Evolutionary conservation across 2,888 invertebrate species (phyloP).

Genomic region (Teleogryllus oceanicus): DNA sequence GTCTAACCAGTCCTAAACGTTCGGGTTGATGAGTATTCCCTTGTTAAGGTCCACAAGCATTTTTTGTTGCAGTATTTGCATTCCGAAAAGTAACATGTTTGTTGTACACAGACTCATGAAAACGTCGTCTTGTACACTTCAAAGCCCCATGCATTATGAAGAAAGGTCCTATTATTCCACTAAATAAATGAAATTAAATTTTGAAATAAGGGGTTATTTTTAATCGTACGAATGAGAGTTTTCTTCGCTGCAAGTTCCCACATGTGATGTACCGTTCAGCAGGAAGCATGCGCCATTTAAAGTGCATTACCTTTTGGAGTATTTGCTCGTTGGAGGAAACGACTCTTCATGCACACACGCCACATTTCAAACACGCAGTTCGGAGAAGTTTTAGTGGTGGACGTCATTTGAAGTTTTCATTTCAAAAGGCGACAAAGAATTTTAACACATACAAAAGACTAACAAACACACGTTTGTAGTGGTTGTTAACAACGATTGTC

Average conservation of each 20-base stretch:
- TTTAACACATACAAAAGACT: background rate
- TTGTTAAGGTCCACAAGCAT: background rate
- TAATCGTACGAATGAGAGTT: background rate
- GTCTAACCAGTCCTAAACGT: too few relatives aligned
- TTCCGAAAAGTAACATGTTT: background rate
- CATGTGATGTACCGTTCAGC: background rate
- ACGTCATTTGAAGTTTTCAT: constrained; percentile 2
- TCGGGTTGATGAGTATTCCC: background rate
- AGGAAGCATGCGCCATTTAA: background rate
- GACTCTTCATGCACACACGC: background rate
- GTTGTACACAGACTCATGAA: background rate
- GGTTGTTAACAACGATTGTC: background rate
- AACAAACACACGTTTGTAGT: constrained; percentile 2
- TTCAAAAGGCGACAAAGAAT: background rate
- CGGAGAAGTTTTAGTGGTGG: background rate
- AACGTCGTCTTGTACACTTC: background rate
- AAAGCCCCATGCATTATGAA: background rate
- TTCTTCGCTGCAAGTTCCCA: background rate
- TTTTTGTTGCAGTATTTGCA: background rate
- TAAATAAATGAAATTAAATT: constrained; percentile 2
- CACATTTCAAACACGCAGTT: background rate
- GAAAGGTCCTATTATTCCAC: constrained; percentile 4
- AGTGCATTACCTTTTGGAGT: background rate
- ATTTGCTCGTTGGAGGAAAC: background rate
- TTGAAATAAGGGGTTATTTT: constrained; percentile 2